Evolutionary conservation across 2,113 vertebrate species (phyloP).

Genomic region (Chrysochloris asiatica): DNA sequence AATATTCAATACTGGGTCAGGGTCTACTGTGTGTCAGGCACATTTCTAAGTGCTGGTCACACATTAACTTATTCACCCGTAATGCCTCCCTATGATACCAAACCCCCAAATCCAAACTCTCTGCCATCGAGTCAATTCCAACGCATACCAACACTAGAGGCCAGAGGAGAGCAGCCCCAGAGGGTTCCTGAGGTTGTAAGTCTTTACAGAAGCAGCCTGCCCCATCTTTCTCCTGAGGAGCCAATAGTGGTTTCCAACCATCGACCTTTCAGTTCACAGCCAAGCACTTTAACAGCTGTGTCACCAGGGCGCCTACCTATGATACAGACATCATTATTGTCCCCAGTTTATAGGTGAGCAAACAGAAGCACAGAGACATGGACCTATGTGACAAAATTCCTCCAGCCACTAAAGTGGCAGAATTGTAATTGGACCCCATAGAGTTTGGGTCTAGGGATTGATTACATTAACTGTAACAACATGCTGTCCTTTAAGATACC

Average conservation of each 20-base stretch:
- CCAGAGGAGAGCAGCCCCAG: too few species aligned
- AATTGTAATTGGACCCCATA: neutral
- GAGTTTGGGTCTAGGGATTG: neutral
- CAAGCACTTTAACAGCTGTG: too few species aligned
- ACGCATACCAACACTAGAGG: too few species aligned
- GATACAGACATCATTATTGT: accelerated
- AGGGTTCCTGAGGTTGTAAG: too few species aligned
- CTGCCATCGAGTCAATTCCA: too few species aligned
- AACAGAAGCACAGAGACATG: neutral
- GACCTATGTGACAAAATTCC: neutral
- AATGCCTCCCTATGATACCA: neutral
- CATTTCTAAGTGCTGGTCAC: neutral
- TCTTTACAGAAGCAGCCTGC: too few species aligned
- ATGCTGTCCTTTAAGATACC: neutral
- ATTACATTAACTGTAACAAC: neutral
- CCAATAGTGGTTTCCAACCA: too few species aligned
- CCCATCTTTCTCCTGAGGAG: too few species aligned
- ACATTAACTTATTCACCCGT: neutral
- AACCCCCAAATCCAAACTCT: too few species aligned
- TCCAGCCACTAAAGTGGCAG: neutral
- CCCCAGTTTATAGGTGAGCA: neutral
- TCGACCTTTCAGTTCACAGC: too few species aligned
- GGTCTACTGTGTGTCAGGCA: neutral
- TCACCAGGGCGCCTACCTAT: too few species aligned
- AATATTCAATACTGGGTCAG: neutral